Evolutionary conservation across 2,113 vertebrate genomes (phyloP).

Genomic region (Noctilio leporinus): DNA sequence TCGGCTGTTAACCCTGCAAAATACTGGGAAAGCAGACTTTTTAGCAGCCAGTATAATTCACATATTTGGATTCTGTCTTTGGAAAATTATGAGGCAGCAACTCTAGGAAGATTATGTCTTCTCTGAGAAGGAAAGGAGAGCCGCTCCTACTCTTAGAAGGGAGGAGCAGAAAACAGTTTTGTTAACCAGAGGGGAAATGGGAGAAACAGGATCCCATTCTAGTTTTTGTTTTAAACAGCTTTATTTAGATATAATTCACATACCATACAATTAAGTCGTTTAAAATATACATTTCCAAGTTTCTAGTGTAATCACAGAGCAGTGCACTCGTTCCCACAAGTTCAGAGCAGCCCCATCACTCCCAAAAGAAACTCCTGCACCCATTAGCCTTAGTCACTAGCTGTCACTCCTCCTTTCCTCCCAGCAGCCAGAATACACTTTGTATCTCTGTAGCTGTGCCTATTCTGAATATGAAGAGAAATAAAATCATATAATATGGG

Average conservation of each 20-base stretch:
- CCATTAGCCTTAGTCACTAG: background rate
- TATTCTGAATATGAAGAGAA: background rate
- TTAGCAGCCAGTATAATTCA: background rate
- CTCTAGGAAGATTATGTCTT: background rate
- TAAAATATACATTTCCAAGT: background rate
- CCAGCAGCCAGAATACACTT: background rate
- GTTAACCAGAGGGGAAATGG: background rate
- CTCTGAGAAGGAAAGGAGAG: background rate
- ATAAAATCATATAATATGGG: background rate
- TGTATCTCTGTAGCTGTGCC: background rate
- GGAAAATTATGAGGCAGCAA: background rate
- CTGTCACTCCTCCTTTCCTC: background rate
- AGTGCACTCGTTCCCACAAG: background rate
- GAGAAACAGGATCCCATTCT: background rate
- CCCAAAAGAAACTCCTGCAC: background rate
- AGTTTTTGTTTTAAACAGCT: background rate
- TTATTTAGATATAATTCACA: background rate
- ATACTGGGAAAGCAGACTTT: background rate
- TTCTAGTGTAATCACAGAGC: slow-evolving; percentile 5
- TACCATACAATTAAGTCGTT: background rate
- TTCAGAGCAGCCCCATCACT: background rate
- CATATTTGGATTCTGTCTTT: background rate
- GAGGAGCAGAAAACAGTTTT: background rate
- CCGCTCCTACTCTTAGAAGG: background rate
- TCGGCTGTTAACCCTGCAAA: background rate